Evolutionary conservation across 2,113 vertebrate genomes (phyloP), one percentile per base, ranked within the genome.

Genomic region (Litocranius walleri): DNA sequence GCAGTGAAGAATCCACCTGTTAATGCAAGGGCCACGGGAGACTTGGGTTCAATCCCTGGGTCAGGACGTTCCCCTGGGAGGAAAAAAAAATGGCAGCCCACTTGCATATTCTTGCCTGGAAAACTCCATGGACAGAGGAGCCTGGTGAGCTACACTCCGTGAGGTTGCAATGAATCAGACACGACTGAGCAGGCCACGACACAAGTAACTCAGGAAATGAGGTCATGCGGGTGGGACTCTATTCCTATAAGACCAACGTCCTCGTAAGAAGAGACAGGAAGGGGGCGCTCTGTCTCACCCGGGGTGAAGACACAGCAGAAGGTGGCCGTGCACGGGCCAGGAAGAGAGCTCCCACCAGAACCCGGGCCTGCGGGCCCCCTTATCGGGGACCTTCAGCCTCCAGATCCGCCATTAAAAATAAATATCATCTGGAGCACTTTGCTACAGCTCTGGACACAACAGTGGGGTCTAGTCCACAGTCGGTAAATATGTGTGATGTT

Each of bases 301-400:
- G 3, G 29, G 16, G 36, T 0, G 27, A n/a, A 16, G 50, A 59
- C 11, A 14, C 2, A 29, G 29, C 9, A 12, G 61, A 61, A 50
- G 64, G 77, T 0, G 0, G 25, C 57, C 2, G 0, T 62, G 33
- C 64, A 17, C 2, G 21, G 52, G 50, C 27, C 77, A 43, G 62
- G 12, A 67, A 71, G 14, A 48, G 7, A 12, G 27, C 3, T 16
- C 40, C 56, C 40, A 17, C 16, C 9, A 57, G 48, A 48, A 78
- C 33, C 33, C 48, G 10, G 23, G 17, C 45, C 56, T 21, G 43
- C 2, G 6, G 13, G 59, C 33, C 45, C n/a, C 43, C 15, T 27
- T 8, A 64, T 29, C 43, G 40, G 36, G 16, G 54, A 84, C n/a
- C 29, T 62, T 19, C 30, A 19, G 10, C 54, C 56, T 56, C 62